Conservation (phyloP, 2,113 vertebrate genomes). For the Calypte anna region DNA sequence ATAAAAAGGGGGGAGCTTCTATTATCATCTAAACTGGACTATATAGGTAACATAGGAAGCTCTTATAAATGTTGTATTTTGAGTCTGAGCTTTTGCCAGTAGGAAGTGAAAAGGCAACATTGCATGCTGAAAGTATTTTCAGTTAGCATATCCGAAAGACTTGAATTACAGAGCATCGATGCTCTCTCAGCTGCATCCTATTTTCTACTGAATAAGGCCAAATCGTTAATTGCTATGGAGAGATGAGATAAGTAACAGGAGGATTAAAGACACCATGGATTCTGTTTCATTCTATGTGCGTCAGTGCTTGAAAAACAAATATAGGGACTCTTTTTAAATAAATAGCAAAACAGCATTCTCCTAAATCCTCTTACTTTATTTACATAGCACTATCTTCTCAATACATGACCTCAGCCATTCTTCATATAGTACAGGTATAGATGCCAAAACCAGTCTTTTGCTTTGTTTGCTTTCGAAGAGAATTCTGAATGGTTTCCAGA, state of each 20-base stretch:
- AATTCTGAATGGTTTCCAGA: neutral
- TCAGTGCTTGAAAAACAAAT: constrained; percentile 30
- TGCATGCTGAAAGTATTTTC: neutral
- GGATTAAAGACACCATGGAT: constrained; percentile 17
- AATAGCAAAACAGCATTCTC: neutral
- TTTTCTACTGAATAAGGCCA: neutral
- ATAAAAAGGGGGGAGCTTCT: neutral
- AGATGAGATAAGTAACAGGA: neutral
- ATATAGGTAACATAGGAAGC: neutral
- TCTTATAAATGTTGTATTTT: neutral
- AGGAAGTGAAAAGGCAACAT: neutral
- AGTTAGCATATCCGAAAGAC: neutral
- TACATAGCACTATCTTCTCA: neutral
- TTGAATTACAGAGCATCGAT: neutral
- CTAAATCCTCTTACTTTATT: constrained; percentile 39
- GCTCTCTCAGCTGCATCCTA: neutral
- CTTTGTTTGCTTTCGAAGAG: neutral
- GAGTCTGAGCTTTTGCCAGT: neutral
- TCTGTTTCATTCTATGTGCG: neutral
- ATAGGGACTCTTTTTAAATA: neutral
- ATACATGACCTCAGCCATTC: neutral
- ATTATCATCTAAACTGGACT: neutral
- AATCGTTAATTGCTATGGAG: constrained; percentile 22
- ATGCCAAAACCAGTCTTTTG: neutral
- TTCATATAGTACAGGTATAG: neutral